Base-by-base conservation (phyloP, 2,888 invertebrate genomes). In the Torymus texanus region DNA sequence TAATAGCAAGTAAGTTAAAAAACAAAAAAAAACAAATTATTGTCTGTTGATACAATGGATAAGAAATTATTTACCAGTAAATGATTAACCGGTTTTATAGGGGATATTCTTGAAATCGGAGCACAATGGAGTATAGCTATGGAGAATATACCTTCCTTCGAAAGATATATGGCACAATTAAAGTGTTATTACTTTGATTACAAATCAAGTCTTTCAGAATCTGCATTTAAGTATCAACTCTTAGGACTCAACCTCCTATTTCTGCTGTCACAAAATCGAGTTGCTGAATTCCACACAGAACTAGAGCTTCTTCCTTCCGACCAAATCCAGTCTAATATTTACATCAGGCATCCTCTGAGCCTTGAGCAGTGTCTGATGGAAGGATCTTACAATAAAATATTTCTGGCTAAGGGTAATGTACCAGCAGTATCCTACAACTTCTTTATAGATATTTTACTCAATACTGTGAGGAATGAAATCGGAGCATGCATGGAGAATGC, bases 311-410 rank as follows among this genome's bases (percentile, higher is more conserved):
- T 99, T 55, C 96, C 98, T 0, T 95, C 96, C 2, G 96, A 97
- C 88, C 95, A 96, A 76, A 96, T 99, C 84, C 95, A 97, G 88
- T 95, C 94, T 68, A 98, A 99, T 89, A 95, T 97, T 18, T 99
- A 97, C 90, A 97, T 99, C 77, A 94, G 95, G 82, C 98, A 98
- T 88, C 98, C 99, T 0, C 92, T 99, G 13, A 96, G 97, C 12
- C 93, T 99, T 87, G 99, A 99, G 87, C 99, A 99, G 90, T 98
- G 98, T 90, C 93, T 99, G 74, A 99, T 99, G 98, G 99, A 99
- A 90, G 99, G 99, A 68, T 97, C 98, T 84, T 99, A 99, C 89
- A 99, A 99, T 90, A 99, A 99, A 91, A 95, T 95, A 87, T 91
- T 91, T 82, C 87, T 94, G 72, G 94, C 94, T 0, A 93, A 95